phyloP scores from a whole-genome alignment of 2,113 vertebrate species.

The Eclectus roratus region DNA sequence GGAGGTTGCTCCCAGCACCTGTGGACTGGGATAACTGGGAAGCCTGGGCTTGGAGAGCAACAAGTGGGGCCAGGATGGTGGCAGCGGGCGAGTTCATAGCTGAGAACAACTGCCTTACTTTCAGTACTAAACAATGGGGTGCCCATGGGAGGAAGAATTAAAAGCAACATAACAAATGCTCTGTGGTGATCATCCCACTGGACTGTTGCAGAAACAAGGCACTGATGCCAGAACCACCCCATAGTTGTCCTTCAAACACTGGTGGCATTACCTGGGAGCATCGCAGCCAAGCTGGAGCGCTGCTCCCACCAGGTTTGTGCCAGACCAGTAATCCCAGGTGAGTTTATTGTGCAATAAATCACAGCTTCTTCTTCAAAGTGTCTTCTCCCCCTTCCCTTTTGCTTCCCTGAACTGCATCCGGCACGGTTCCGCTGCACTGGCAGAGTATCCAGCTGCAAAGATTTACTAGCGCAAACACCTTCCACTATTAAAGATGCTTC shows the following conservation, averaged over 20 bases:
- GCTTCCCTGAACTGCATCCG: not conserved
- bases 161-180: not conserved
- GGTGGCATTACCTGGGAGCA: not conserved
- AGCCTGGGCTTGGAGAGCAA: not conserved
- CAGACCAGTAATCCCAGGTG: not conserved
- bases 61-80: not conserved
- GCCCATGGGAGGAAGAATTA: not conserved
- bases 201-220: not conserved
- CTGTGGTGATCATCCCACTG: not conserved
- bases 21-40: not conserved
- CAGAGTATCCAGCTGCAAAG: not conserved
- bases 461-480: not conserved
- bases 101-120: not conserved
- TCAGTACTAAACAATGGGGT: not conserved
- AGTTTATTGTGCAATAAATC: not conserved
- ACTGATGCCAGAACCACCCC: rapidly evolving
- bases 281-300: rapidly evolving
- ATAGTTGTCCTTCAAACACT: not conserved
- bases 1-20: not conserved
- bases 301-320: not conserved
- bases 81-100: not conserved
- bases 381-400: not conserved
- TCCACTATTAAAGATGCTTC: not conserved
- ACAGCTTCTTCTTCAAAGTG: not conserved
- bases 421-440: not conserved